Conservation (phyloP, 2,888 invertebrate genomes). For the Gibbula magus region DNA sequence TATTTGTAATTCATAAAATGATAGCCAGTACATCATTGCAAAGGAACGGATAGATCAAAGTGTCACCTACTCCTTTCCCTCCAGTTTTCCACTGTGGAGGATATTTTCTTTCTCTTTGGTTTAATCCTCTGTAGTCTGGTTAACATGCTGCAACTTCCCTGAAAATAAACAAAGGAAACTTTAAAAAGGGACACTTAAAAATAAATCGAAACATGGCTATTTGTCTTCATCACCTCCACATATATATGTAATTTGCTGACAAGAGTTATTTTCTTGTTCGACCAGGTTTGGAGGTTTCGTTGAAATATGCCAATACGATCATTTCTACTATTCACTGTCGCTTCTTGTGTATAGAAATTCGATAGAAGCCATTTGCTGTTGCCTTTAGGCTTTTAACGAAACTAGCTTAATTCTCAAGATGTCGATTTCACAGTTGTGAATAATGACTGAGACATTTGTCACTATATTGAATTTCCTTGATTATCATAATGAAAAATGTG, state of each 20-base stretch:
- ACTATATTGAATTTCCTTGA: too few species aligned
- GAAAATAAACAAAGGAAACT: not conserved
- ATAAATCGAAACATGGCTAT: not conserved
- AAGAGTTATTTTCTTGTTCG: not conserved
- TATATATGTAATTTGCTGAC: not conserved
- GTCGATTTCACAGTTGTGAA: too few species aligned
- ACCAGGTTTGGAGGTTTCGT: not conserved
- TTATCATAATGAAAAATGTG: too few species aligned
- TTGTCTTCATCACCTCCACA: not conserved
- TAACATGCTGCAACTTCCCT: slow-evolving; percentile 65
- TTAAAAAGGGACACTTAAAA: not conserved
- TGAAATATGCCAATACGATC: not conserved
- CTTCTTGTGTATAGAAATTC: not conserved
- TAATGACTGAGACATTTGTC: too few species aligned
- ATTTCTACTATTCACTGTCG: not conserved
- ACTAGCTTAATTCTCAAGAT: too few species aligned
- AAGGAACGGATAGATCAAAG: too few species aligned
- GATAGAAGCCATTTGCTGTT: not conserved
- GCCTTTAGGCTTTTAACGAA: not conserved
- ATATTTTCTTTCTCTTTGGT: slow-evolving; percentile 36
- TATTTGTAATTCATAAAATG: too few species aligned
- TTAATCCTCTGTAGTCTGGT: slow-evolving; percentile 53
- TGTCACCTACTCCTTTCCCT: slow-evolving; percentile 19
- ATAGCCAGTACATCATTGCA: too few species aligned
- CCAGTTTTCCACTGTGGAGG: not conserved